phyloP scores from a whole-genome alignment of 2,113 vertebrate genomes.

The Nestor notabilis region DNA sequence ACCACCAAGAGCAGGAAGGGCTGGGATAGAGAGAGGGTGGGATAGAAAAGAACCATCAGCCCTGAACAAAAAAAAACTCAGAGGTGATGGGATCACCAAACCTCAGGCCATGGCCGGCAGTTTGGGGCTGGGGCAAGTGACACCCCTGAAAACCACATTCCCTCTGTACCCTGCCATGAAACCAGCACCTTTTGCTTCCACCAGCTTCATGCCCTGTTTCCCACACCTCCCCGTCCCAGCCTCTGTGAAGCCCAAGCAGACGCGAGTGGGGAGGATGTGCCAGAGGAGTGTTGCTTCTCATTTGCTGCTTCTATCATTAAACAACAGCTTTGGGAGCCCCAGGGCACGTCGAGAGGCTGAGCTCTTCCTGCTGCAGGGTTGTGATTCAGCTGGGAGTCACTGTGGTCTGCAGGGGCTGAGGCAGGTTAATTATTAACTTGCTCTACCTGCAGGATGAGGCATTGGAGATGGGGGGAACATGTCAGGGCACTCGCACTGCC shows the following conservation, averaged over 20 bases:
- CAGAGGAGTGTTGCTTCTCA: background rate
- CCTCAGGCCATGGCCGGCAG: accelerated
- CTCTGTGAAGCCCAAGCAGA: background rate
- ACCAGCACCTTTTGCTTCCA: background rate
- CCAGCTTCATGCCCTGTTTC: background rate
- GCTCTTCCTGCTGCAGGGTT: background rate
- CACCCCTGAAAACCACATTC: background rate
- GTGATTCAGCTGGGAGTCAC: constrained; percentile 51
- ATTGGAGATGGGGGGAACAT: background rate
- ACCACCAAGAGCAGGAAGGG: background rate
- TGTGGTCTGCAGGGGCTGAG: constrained; percentile 1
- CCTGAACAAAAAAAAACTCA: no score
- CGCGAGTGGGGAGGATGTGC: background rate
- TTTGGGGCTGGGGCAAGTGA: background rate
- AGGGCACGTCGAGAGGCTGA: background rate
- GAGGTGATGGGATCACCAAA: background rate
- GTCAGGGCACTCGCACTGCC: background rate
- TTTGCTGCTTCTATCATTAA: background rate
- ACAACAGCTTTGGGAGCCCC: background rate
- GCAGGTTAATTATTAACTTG: constrained; percentile 17
- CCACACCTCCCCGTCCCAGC: background rate
- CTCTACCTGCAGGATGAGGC: constrained; percentile 22
- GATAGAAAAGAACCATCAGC: background rate
- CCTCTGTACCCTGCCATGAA: background rate
- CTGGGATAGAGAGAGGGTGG: background rate